Conservation (phyloP, 2,888 invertebrate genomes). For the Diploptera punctata region DNA sequence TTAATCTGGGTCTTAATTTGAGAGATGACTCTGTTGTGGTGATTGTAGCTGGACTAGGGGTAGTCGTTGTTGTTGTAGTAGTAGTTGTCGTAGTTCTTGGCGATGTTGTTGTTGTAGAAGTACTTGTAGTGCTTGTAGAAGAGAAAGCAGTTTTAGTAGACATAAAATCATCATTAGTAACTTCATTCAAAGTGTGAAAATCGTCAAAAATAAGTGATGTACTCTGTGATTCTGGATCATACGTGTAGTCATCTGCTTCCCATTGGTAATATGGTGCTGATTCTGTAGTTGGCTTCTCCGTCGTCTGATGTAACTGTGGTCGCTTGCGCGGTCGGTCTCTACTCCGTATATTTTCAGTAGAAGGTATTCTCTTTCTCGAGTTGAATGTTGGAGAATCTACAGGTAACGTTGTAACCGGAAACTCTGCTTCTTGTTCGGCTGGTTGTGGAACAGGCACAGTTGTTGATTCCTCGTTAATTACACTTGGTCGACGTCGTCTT, state of each 20-base stretch:
- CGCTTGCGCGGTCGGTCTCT: not conserved
- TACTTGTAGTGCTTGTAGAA: slow-evolving; percentile 33
- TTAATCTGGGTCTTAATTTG: slow-evolving; percentile 18
- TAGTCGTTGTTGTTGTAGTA: slow-evolving; percentile 42
- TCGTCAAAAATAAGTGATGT: slow-evolving; percentile 9
- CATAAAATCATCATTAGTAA: slow-evolving; percentile 38
- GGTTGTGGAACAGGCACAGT: not conserved
- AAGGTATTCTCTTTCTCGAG: not conserved
- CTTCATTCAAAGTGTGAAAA: slow-evolving; percentile 44
- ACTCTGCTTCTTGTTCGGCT: not conserved
- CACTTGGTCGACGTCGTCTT: not conserved
- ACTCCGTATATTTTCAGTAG: not conserved
- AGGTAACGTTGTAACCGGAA: not conserved
- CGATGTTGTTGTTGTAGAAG: slow-evolving; percentile 41
- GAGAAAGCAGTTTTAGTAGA: slow-evolving; percentile 33
- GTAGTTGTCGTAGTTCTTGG: slow-evolving; percentile 44
- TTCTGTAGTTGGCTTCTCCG: slow-evolving; percentile 16
- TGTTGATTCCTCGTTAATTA: not conserved
- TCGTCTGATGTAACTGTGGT: slow-evolving; percentile 1
- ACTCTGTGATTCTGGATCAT: not conserved
- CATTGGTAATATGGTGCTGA: not conserved
- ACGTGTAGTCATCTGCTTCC: not conserved
- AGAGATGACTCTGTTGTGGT: slow-evolving; percentile 3
- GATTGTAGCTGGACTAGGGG: slow-evolving; percentile 41
- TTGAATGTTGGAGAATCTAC: not conserved